Percentiles rank a stretch among this genome's conserved stretches.
Conservation (phyloP, 2,797 vertebrate species). For the Ptychadena robeensis region DNA sequence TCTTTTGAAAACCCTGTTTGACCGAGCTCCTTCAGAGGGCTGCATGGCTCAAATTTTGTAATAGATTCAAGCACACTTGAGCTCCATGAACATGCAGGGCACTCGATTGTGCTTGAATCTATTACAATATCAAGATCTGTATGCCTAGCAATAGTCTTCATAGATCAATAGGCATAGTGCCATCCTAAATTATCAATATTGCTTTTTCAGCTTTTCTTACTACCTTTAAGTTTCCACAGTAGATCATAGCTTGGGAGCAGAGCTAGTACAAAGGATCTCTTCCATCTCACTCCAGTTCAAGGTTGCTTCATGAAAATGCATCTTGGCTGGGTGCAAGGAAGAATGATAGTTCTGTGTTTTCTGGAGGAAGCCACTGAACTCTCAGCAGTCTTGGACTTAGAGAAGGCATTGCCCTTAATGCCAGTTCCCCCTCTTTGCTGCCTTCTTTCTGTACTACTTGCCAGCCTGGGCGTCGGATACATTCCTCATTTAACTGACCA, state of each 20-base stretch:
- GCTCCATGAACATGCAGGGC: too few species aligned
- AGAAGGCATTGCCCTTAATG: conserved; percentile 21
- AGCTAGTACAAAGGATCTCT: not conserved
- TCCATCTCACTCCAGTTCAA: not conserved
- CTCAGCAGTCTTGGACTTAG: conserved; percentile 13
- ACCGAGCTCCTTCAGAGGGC: too few species aligned
- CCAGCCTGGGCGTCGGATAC: conserved; percentile 40
- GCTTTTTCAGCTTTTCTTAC: not conserved
- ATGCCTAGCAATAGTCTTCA: too few species aligned
- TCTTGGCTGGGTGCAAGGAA: not conserved
- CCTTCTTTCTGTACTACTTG: conserved; percentile 5
- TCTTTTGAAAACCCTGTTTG: too few species aligned
- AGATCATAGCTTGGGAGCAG: not conserved
- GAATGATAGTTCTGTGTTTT: conserved; percentile 29
- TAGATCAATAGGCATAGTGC: not conserved
- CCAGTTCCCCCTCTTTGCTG: conserved; percentile 21
- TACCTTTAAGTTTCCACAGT: not conserved
- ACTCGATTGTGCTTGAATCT: too few species aligned
- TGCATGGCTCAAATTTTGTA: too few species aligned
- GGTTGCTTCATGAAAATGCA: not conserved
- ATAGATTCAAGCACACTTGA: too few species aligned
- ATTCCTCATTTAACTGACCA: conserved; percentile 17
- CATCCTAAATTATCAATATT: not conserved
- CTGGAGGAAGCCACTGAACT: conserved; percentile 3
- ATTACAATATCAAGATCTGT: too few species aligned